These are phyloP conservation scores for Gallinago solitaria DNA, from an alignment of 2,797 vertebrate species.

Conservation along the genomic window DNA sequence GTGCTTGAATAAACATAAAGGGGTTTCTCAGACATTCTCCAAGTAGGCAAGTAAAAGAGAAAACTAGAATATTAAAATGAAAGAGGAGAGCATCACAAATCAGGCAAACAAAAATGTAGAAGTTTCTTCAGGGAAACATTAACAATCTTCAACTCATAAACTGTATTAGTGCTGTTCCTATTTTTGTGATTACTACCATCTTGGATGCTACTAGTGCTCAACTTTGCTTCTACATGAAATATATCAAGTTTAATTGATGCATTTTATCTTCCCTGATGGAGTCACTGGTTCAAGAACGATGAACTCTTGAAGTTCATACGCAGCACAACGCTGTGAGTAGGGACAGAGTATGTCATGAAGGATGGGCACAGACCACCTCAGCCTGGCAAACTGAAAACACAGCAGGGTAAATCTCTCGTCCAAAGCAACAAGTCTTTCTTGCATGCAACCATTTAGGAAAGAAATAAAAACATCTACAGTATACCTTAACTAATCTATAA, in stretches of 20 bases:
- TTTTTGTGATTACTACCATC: not conserved
- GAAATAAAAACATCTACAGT: not conserved
- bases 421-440: not conserved
- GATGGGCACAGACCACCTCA: not conserved
- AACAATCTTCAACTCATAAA: not conserved
- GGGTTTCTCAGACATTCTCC: not conserved
- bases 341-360: accelerated
- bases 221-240: not conserved
- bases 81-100: not conserved
- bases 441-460: not conserved
- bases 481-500: not conserved
- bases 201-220: not conserved
- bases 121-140: slow-evolving; percentile 24
- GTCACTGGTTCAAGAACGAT: not conserved
- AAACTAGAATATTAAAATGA: not conserved
- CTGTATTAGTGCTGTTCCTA: not conserved
- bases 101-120: not conserved
- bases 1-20: not conserved
- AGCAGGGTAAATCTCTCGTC: not conserved
- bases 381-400: not conserved
- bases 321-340: not conserved
- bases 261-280: not conserved
- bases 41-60: not conserved
- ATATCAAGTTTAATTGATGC: not conserved
- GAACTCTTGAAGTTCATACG: not conserved